phyloP scores from a whole-genome alignment of 2,113 vertebrate genomes.

The Rynchops niger region DNA sequence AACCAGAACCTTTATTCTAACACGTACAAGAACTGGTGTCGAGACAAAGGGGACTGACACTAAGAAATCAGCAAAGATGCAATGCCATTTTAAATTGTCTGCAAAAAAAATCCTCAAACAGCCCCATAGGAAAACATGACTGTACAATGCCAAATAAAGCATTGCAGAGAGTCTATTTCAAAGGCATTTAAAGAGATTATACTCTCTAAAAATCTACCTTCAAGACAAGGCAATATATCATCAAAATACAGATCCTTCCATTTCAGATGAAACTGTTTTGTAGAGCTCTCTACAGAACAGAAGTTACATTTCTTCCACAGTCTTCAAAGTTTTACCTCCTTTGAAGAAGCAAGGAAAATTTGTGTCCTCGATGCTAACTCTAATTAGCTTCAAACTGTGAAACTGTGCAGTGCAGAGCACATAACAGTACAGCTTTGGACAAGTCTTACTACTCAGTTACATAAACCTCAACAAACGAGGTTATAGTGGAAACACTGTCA shows the following conservation, averaged over 20 bases:
- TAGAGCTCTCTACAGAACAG: neutral
- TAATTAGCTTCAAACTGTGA: neutral
- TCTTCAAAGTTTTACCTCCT: neutral
- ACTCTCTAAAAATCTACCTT: neutral
- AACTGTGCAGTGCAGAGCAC: neutral
- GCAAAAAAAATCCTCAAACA: neutral
- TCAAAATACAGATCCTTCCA: neutral
- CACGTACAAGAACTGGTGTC: accelerated
- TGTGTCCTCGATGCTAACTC: neutral
- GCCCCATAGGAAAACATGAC: neutral
- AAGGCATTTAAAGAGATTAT: neutral
- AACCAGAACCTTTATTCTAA: neutral
- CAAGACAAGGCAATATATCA: neutral
- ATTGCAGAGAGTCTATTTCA: neutral
- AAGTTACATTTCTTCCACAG: neutral
- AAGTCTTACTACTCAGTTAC: neutral
- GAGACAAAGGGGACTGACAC: neutral
- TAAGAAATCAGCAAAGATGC: neutral
- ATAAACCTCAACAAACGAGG: neutral
- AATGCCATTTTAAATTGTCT: neutral
- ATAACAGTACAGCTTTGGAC: neutral
- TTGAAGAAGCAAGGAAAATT: neutral
- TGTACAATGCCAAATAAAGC: neutral
- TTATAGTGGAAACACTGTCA: neutral
- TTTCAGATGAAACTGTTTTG: neutral